These are phyloP conservation scores for Paedocypris sp. DNA, from an alignment of 2,113 vertebrate genomes.

Conservation along the genomic window DNA sequence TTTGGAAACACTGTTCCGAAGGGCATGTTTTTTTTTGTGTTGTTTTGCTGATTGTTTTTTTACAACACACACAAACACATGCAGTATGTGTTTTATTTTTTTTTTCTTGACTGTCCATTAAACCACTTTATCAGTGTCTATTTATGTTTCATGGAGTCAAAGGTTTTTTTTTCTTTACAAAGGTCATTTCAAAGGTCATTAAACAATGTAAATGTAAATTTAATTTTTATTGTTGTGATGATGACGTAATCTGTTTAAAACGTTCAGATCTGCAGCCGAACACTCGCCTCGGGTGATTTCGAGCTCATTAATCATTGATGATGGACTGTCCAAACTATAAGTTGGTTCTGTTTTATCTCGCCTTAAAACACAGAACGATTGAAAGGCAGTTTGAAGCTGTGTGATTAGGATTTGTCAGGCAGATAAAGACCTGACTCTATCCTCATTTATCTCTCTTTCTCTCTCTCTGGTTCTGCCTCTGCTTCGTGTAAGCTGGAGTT, in stretches of 20 bases:
- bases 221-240: no score
- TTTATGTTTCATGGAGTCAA: no score
- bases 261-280: no score
- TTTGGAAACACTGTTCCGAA: background rate
- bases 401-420: background rate
- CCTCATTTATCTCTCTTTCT: background rate
- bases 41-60: background rate
- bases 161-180: no score
- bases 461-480: background rate
- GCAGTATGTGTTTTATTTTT: background rate
- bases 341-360: constrained; percentile 19
- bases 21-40: background rate
- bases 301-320: constrained; percentile 20
- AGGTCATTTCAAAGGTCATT: no score
- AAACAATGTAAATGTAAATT: no score
- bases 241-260: no score
- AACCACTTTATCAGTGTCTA: no score
- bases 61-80: background rate
- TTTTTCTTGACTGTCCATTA: no score
- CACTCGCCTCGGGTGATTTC: constrained; percentile 13
- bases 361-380: background rate
- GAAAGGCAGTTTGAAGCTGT: background rate
- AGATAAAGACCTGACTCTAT: background rate
- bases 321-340: background rate
- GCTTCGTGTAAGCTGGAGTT: background rate